Base-by-base conservation (phyloP, 2,113 vertebrate genomes). In the Casuarius casuarius region DNA sequence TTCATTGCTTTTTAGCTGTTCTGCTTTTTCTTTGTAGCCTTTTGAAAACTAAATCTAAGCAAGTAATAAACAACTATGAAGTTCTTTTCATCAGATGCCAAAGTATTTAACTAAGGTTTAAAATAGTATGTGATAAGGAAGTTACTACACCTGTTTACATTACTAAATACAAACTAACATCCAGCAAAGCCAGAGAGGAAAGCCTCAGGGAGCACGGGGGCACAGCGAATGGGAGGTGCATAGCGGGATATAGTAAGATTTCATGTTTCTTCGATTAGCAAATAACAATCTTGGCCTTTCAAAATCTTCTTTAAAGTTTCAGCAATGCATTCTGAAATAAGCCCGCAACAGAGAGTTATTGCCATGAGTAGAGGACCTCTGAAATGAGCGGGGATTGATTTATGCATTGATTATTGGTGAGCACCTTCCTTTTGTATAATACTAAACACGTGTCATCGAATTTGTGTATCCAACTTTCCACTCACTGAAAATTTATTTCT, bases 391-490 rank as follows among this genome's bases (percentile, higher is more conserved):
- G 28, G 31, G 42, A 85, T 87, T 92, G 90, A 93, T 94, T 87
- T 80, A 23, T 20, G 4, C 23, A 93, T 94, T 16, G 91, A 90
- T 93, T 95, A 94, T 94, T 22, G 70, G 76, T 2, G 77, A 90
- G 65, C 81, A 66, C 76, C 84, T 77, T 76, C 86, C 68, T 87
- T 90, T 79, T 79, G 14, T 87, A 72, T 84, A 90, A 93, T 78
- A 66, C 95, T 58, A 1, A 86, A 84, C 86, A 87, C 14, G 12
- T 92, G 83, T 31, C 91, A 96, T 89, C 66, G 89, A 82, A 84
- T 89, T 92, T 58, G 86, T 54, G 49, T 33, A 77, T 40, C 89
- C 94, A 73, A 4, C 92, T 95, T 40, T 92, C 86, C 84, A 75
- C 68, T 70, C 80, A 4, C 1, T 72, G 89, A 77, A 68, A 91